phyloP scores from a whole-genome alignment of 2,797 vertebrate species.

The Sebastes steindachneri region DNA sequence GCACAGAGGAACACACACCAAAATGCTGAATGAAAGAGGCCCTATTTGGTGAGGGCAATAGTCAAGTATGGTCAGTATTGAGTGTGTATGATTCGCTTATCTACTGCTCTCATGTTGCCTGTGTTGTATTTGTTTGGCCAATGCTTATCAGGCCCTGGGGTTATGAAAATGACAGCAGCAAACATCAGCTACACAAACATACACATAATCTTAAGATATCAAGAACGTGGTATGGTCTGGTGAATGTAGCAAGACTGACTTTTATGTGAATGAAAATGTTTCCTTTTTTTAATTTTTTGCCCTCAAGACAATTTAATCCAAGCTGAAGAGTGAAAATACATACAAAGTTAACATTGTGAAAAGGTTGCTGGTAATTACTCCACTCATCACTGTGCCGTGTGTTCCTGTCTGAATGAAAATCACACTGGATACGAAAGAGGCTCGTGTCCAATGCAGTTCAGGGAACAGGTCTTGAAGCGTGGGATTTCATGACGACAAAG shows the following conservation, averaged over 20 bases:
- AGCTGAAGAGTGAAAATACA: slow-evolving; percentile 33
- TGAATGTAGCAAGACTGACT: slow-evolving; percentile 33
- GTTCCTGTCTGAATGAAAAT: slow-evolving; percentile 38
- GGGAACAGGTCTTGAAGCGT: slow-evolving; percentile 13
- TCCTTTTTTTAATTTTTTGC: background rate
- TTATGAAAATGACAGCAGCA: slow-evolving; percentile 70
- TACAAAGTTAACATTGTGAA: slow-evolving; percentile 40
- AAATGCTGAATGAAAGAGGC: slow-evolving; percentile 46
- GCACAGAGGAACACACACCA: slow-evolving; percentile 6
- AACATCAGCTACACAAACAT: slow-evolving; percentile 61
- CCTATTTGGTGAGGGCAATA: slow-evolving; percentile 53
- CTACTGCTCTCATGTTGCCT: slow-evolving; percentile 74
- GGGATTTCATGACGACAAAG: background rate
- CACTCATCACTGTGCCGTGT: slow-evolving; percentile 9
- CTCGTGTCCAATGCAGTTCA: background rate
- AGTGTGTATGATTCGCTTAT: slow-evolving; percentile 74
- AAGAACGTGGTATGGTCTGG: slow-evolving; percentile 29
- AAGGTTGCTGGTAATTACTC: slow-evolving; percentile 35
- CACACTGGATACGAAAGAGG: slow-evolving; percentile 34
- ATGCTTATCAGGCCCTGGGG: slow-evolving; percentile 77
- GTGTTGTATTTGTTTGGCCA: slow-evolving; percentile 78
- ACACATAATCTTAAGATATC: slow-evolving; percentile 58
- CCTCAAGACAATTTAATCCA: slow-evolving; percentile 37
- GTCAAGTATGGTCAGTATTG: slow-evolving; percentile 68
- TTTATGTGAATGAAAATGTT: slow-evolving; percentile 27